Base-by-base conservation (phyloP, 2,888 invertebrate species). In the Chrysomela aeneicollis region DNA sequence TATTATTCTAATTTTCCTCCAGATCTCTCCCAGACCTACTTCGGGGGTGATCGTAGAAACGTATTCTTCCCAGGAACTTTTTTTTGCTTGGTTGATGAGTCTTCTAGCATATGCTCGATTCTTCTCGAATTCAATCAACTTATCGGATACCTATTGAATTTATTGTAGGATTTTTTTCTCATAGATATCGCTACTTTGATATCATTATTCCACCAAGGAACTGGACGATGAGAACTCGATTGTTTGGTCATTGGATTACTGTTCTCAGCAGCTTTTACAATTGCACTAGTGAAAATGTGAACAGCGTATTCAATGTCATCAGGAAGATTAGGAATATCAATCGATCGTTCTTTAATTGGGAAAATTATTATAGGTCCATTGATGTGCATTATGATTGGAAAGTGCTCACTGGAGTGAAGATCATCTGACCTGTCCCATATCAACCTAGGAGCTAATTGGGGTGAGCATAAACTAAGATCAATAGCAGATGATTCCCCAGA, bases 191-290 rank as follows among this genome's bases (percentile, higher is more conserved):
- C 37, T 8, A n/a, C 42, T 37, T n/a, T 55, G 37, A 55, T 55
- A 10, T 55, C 37, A n/a, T 55, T 10, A 19, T 55, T 55, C 55
- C 55, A 55, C 55, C 55, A 55, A 35, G 55, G 55, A 12, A 55
- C 54, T 32, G 26, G 54, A 4, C 54, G 54, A 32, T 54, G 54
- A 15, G 30, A 54, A 10, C n/a, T 26, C 5, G 46, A n/a, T n/a
- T n/a, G n/a, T n/a, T n/a, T n/a, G n/a, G n/a, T n/a, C n/a, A n/a
- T n/a, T 26, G 54, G 54, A 32, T 30, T 54, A 54, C 54, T 54
- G 15, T 26, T 5, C 15, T 30, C 30, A 10, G 54, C 54, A 54
- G 54, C 54, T 30, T 32, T 15, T 15, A 54, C 30, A 6, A 54
- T 15, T 1, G 54, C 37, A 19, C 37, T 37, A 19, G 55, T 55